phyloP scores from a whole-genome alignment of 1,140 invertebrate genomes.

The Dolichoris vasculosae region DNA sequence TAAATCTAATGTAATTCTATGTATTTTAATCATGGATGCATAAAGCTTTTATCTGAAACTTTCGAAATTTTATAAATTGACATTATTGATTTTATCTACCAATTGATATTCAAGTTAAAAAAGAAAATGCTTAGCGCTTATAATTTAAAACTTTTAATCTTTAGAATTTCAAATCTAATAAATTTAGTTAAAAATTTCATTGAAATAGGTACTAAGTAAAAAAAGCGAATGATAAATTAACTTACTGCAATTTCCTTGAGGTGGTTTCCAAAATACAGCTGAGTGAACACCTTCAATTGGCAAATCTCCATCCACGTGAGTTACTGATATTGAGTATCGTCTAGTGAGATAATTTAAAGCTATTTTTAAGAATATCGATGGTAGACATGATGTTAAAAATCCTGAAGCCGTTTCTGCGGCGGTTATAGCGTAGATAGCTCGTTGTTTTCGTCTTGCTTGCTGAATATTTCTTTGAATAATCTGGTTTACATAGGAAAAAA shows the following conservation, averaged over 20 bases:
- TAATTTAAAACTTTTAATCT: too few relatives aligned
- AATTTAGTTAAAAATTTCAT: too few relatives aligned
- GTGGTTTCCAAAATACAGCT: conserved; percentile 85
- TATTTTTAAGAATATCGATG: conserved; percentile 80
- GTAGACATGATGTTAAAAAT: conserved; percentile 80
- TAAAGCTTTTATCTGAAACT: too few relatives aligned
- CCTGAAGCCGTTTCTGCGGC: conserved; percentile 81
- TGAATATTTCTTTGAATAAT: conserved; percentile 77
- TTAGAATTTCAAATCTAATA: too few relatives aligned
- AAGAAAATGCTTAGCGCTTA: too few relatives aligned
- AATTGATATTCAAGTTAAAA: too few relatives aligned
- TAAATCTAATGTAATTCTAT: too few relatives aligned
- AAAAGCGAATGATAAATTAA: conserved; percentile 34
- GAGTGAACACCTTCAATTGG: conserved; percentile 82
- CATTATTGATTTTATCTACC: too few relatives aligned
- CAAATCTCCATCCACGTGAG: conserved; percentile 79
- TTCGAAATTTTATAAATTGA: too few relatives aligned
- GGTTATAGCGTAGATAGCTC: conserved; percentile 81
- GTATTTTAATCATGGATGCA: too few relatives aligned
- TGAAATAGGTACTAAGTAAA: too few relatives aligned
- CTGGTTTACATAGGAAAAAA: conserved; percentile 37
- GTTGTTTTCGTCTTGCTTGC: conserved; percentile 78
- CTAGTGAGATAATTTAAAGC: conserved; percentile 82
- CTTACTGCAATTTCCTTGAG: conserved; percentile 87
- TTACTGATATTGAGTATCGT: conserved; percentile 83